Conservation (phyloP, 2,797 vertebrate species). For the Anguilla pacifica region DNA sequence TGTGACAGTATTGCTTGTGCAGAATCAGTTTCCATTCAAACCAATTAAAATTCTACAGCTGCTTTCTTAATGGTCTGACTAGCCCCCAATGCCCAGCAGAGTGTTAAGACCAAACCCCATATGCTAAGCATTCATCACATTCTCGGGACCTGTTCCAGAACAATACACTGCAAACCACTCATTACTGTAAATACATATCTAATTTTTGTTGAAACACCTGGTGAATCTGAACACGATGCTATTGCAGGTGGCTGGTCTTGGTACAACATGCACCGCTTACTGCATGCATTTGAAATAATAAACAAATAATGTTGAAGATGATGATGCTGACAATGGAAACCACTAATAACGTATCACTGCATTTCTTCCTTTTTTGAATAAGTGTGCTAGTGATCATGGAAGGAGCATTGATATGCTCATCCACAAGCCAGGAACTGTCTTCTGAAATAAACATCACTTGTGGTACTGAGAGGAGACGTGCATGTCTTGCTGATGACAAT, state of each 20-base stretch:
- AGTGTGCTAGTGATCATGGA: too few relatives aligned
- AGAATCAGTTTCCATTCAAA: background rate
- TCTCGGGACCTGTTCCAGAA: background rate
- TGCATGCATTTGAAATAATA: background rate
- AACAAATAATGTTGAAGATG: background rate
- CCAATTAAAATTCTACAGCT: background rate
- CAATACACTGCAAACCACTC: background rate
- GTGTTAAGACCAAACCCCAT: background rate
- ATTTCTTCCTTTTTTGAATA: too few relatives aligned
- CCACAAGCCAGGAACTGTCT: background rate
- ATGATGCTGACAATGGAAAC: background rate
- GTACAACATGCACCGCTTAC: background rate
- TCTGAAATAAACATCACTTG: background rate
- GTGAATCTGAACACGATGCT: background rate
- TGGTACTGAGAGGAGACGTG: background rate
- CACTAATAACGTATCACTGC: background rate
- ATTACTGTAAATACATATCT: background rate
- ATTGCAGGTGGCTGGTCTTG: background rate
- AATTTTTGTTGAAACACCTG: background rate
- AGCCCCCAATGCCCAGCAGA: background rate
- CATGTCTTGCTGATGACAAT: background rate
- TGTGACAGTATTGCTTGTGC: background rate
- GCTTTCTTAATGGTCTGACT: background rate
- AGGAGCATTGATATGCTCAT: too few relatives aligned
- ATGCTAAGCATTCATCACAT: background rate